Evolutionary conservation across 2,888 invertebrate genomes (phyloP), one percentile per base, ranked within the genome.

Genomic region (Biston stratarius): DNA sequence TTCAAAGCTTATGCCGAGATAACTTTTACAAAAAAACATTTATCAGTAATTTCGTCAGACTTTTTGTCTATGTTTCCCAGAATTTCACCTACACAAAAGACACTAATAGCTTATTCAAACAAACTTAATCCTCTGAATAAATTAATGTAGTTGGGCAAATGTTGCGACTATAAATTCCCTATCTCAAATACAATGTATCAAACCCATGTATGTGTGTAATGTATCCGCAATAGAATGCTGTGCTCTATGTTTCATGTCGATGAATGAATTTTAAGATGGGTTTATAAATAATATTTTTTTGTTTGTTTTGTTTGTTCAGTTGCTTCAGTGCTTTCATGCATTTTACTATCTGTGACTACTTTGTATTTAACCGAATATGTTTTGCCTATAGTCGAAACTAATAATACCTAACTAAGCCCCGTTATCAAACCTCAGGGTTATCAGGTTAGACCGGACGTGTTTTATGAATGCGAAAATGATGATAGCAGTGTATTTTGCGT

Each of bases 361-460:
- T 9, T 51, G 12, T 53, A 9, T 6, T 15, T 0, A 14, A 51
- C 47, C 3, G 9, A 10, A 10, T 2, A n/a, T 33, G 8, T 38
- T n/a, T 6, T 44, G 10, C 8, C 40, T 40, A 11, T 3, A 14
- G 6, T 53, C 1, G 12, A 0, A 36, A 38, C 33, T 6, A 9
- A 34, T 55, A 33, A 34, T 24, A 59, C 9, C 8, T 10, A 42
- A 49, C 11, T 47, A 44, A 44, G 40, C 38, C 38, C 10, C 56
- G n/a, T 45, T 61, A 67, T 61, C 67, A 55, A 58, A 38, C 47
- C 24, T 6, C 48, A 14, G 48, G 74, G 74, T 78, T 81, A 81
- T 81, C 80, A 63, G 57, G 58, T 67, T 71, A 71, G 62, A 60
- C 70, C 73, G 74, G 67, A 62, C 66, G 63, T 64, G 51, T 15